These are phyloP conservation scores for Rallus limicola DNA, from an alignment of 2,113 vertebrate species.

Conservation along the genomic window DNA sequence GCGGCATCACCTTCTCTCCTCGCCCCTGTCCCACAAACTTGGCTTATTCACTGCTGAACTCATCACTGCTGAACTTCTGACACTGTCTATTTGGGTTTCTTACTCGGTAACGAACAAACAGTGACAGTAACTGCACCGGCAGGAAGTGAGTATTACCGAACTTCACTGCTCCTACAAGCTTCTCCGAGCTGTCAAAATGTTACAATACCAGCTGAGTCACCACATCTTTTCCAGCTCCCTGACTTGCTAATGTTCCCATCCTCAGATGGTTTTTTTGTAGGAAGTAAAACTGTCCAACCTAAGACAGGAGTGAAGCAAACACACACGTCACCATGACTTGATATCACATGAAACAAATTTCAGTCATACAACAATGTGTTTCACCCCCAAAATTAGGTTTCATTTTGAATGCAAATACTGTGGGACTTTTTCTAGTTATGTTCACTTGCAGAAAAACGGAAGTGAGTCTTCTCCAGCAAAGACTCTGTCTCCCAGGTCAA, in stretches of 20 bases:
- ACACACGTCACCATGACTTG: background rate
- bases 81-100: background rate
- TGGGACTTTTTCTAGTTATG: background rate
- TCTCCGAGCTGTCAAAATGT: background rate
- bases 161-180: background rate
- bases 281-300: background rate
- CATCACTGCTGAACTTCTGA: constrained; percentile 20
- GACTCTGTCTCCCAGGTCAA: background rate
- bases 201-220: background rate
- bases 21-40: background rate
- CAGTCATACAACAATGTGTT: background rate
- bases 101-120: background rate
- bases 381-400: background rate
- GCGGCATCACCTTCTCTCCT: fast-evolving
- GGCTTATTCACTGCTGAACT: background rate
- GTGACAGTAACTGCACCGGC: background rate
- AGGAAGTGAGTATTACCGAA: background rate
- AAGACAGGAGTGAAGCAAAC: background rate
- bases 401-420: background rate
- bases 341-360: background rate
- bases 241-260: background rate
- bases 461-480: background rate
- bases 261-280: background rate
- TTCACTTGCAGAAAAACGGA: background rate
- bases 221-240: background rate